Evolutionary conservation across 2,888 invertebrate species (phyloP), one percentile per base, ranked within the genome.

Genomic region (Lasioglossum figueresi): DNA sequence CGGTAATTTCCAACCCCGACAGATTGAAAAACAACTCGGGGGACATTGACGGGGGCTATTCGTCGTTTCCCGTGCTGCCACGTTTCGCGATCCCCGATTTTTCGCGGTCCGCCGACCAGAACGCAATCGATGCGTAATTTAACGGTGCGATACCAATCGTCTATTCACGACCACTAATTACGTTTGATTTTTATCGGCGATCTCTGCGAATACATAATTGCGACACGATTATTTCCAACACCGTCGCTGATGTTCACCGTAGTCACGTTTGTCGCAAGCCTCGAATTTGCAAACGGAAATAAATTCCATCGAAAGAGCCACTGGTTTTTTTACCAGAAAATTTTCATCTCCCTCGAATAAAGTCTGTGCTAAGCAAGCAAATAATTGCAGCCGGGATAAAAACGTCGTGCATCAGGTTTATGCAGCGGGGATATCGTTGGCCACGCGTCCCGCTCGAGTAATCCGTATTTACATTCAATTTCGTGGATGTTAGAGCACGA

Each of bases 391-490:
- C 31, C 68, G 37, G 34, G 14, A 31, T 34, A 78, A 19, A 71
- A 79, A 45, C 4, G 43, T 4, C 63, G 27, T n/a, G 27, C 43
- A 8, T 10, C 23, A 23, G 19, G n/a, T 6, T 63, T 59, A 59
- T 4, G 31, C 63, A 2, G 16, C 63, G 19, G n/a, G 34, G 4
- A 5, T 16, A 43, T 76, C 76, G 34, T 34, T 14, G n/a, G 37
- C 68, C 66, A 77, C 45, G 78, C 23, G 31, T 72, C 31, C 79
- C 14, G 56, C 40, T 59, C 27, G 48, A 63, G 45, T 81, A 81
- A 81, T 79, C 48, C 59, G 12, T 56, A 52, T 80, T 80, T 82
- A 66, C 73, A 56, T 68, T 34, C 34, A 34, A 73, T 74, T 82
- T 73, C 73, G 66, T 37, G 14, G 37, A 73, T 45, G 16, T 56